Base-by-base conservation (phyloP, 2,888 invertebrate genomes). In the Dolomedes plantarius region DNA sequence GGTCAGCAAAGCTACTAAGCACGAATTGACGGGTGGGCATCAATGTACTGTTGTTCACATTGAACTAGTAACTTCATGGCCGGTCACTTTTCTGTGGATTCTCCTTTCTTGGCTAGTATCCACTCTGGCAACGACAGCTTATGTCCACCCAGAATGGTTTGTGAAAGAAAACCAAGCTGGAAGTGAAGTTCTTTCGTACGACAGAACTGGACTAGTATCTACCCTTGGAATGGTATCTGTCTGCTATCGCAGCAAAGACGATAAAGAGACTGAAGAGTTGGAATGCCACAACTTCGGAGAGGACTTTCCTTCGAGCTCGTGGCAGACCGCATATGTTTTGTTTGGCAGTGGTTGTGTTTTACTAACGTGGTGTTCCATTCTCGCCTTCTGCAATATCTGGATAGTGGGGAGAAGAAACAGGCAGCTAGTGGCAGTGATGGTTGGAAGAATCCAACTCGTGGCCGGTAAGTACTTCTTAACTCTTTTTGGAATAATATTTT, bases 101-200 rank as follows among this genome's bases (percentile, higher is more conserved):
- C 86, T 91, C 13, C 88, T 92, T 64, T 91, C 92, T 5, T 89
- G 91, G 67, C 88, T 91, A 27, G 91, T 92, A 28, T 91, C 91
- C 0, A 90, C 90, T 64, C 89, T 91, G n/a, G 91, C 91, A 64
- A 90, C 90, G 3, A 91, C 91, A 87, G 91, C 91, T 68, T 91
- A 91, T 87, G 89, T 91, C 16, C 92, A 92, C 78, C 91, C 91
- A 1, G 91, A 91, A 80, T 92, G 92, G 92, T 90, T 91, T 77
- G 89, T 91, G 31, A 90, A 76, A 28, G 77, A 87, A 64, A 62
- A 71, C 11, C 65, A 68, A 2, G 19, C 67, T 7, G 5, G 23
- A 16, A 19, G 27, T 13, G 75, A 79, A 23, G 29, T 75, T 9
- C 75, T 87, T 3, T 32, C 31, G 1, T 83, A 82, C n/a, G 79